Conservation (phyloP, 2,888 invertebrate species). For the Zhengitettix transpicula region DNA sequence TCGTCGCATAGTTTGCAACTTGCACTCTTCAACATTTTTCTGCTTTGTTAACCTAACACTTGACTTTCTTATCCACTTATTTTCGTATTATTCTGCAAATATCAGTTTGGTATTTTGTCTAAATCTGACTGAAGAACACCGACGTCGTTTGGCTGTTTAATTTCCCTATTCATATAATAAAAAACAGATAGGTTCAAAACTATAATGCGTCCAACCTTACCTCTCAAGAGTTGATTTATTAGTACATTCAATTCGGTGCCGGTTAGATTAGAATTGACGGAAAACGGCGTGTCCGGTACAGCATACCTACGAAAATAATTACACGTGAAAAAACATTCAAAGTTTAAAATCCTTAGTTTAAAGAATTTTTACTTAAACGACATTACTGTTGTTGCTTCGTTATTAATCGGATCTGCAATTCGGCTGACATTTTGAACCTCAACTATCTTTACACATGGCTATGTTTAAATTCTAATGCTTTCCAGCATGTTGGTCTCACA, state of each 20-base stretch:
- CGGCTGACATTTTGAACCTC: constrained; percentile 23
- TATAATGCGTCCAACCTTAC: constrained; percentile 17
- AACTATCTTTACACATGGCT: too few species aligned
- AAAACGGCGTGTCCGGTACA: constrained; percentile 68
- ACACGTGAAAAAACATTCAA: background rate
- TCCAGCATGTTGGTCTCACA: too few species aligned
- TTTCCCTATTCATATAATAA: too few species aligned
- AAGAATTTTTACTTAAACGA: constrained; percentile 14
- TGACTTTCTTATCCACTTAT: too few species aligned
- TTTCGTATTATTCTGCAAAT: too few species aligned
- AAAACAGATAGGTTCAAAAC: background rate
- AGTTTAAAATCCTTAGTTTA: background rate
- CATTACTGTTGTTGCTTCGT: constrained; percentile 72
- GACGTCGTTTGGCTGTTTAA: too few species aligned
- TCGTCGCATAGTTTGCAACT: too few species aligned
- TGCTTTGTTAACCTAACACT: too few species aligned
- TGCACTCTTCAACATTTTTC: too few species aligned
- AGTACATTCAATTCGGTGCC: constrained; percentile 55
- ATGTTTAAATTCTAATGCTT: too few species aligned
- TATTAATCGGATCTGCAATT: constrained; percentile 59
- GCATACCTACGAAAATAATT: constrained; percentile 46
- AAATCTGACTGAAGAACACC: too few species aligned
- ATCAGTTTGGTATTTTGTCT: too few species aligned
- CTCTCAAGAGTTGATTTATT: constrained; percentile 60
- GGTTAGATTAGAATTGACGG: constrained; percentile 57